A percentile compares a stretch with the other conserved stretches of the same genome.
These are phyloP conservation scores for Montipora capricornis DNA, from an alignment of 64 coral and sea anemone genomes.

Conservation along the genomic window DNA sequence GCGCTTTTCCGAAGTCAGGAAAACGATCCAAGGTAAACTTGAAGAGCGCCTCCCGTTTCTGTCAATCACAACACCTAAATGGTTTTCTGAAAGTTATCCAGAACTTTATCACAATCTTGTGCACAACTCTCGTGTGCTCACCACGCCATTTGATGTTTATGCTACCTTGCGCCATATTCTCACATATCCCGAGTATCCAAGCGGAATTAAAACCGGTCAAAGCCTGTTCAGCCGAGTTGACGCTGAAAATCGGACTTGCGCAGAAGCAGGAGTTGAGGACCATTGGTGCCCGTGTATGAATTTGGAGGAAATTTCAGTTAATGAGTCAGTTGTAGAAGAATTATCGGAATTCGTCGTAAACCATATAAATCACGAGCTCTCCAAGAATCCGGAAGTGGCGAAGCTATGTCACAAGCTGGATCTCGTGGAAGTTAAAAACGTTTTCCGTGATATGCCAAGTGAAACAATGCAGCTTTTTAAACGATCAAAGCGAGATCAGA, in stretches of 20 bases:
- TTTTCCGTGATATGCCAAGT: constrained; percentile 66
- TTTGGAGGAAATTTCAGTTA: constrained; percentile 46
- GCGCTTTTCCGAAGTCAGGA: constrained; percentile 35
- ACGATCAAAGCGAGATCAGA: not conserved
- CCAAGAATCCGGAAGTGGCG: not conserved
- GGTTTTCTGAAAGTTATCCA: constrained; percentile 56
- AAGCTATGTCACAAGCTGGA: constrained; percentile 60
- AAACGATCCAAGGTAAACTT: constrained; percentile 77
- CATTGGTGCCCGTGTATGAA: constrained; percentile 84
- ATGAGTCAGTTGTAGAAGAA: constrained; percentile 21
- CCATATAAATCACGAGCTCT: constrained; percentile 58
- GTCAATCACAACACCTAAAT: constrained; percentile 64
- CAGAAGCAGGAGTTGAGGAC: constrained; percentile 48
- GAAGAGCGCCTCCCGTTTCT: constrained; percentile 79
- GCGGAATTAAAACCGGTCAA: constrained; percentile 27
- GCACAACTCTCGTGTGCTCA: constrained; percentile 49
- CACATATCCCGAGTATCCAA: constrained; percentile 61
- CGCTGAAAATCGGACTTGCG: constrained; percentile 45
- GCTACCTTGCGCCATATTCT: constrained; percentile 69
- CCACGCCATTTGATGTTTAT: constrained; percentile 79
- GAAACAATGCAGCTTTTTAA: constrained; percentile 49
- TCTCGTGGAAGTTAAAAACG: constrained; percentile 56
- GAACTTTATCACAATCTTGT: constrained; percentile 48
- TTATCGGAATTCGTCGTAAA: constrained; percentile 13
- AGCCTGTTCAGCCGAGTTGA: constrained; percentile 65